Conservation (phyloP, 2,888 invertebrate species). For the Augiades crinisus region DNA sequence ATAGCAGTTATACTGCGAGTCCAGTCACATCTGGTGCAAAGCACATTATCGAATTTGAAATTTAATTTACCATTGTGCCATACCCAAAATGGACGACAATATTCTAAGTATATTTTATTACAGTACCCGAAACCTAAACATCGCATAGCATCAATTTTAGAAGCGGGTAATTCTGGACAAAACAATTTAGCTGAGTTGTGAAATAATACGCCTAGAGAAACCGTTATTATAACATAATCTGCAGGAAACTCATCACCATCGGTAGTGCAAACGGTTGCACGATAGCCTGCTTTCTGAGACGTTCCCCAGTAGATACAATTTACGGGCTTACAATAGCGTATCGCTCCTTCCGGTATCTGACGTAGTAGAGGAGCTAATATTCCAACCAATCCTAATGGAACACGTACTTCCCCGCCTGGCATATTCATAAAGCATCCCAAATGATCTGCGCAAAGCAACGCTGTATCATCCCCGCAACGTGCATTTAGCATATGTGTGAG, state of each 20-base stretch:
- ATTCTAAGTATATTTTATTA: slow-evolving; percentile 89
- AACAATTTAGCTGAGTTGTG: slow-evolving; percentile 84
- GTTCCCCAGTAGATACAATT: slow-evolving; percentile 86
- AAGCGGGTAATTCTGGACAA: slow-evolving; percentile 85
- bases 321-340: slow-evolving; percentile 86
- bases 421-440: slow-evolving; percentile 75
- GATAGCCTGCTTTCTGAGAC: slow-evolving; percentile 66
- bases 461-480: slow-evolving; percentile 83
- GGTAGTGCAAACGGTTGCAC: slow-evolving; percentile 82
- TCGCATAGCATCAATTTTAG: slow-evolving; percentile 86
- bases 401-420: slow-evolving; percentile 80
- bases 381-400: slow-evolving; percentile 84
- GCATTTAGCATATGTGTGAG: slow-evolving; percentile 82
- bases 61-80: slow-evolving; percentile 85
- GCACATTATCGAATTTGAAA: slow-evolving; percentile 82
- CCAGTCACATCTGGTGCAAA: slow-evolving; percentile 83
- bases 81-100: slow-evolving; percentile 86
- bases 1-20: slow-evolving; percentile 86
- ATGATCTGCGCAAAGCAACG: slow-evolving; percentile 64
- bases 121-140: slow-evolving; percentile 87
- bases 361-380: slow-evolving; percentile 84
- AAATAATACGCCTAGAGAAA: slow-evolving; percentile 88
- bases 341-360: slow-evolving; percentile 82
- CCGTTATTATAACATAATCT: slow-evolving; percentile 90
- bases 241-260: slow-evolving; percentile 87